A percentile compares a stretch with the other conserved stretches of the same genome.
phyloP scores from a whole-genome alignment of 2,113 vertebrate genomes.

The Muntiacus muntjak region DNA sequence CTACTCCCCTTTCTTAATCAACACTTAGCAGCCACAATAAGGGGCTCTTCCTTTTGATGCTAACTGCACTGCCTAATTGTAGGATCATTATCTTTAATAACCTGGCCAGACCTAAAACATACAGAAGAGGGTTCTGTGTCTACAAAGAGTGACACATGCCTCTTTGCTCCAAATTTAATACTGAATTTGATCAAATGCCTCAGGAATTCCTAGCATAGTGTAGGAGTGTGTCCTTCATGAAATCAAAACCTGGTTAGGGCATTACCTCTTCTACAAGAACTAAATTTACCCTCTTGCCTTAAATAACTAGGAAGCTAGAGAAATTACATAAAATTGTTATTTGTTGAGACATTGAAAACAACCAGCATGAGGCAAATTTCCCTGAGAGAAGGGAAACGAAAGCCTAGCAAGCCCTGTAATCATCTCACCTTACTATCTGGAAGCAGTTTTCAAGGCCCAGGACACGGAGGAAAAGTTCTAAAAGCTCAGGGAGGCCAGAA shows the following conservation, averaged over 20 bases:
- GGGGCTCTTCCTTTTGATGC: not conserved
- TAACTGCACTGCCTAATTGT: not conserved
- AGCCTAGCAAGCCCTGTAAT: not conserved
- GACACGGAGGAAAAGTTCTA: not conserved
- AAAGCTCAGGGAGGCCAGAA: not conserved
- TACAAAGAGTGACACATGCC: not conserved
- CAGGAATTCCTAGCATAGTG: not conserved
- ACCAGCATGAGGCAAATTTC: not conserved
- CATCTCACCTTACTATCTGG: not conserved
- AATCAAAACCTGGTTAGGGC: not conserved
- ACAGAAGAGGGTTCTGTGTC: not conserved
- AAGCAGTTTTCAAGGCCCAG: not conserved
- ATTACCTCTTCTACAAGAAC: not conserved
- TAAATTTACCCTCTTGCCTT: not conserved
- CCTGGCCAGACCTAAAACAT: not conserved
- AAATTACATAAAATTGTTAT: not conserved
- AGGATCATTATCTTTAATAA: not conserved
- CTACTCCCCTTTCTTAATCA: not conserved
- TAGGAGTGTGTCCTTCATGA: not conserved
- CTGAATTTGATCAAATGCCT: not conserved
- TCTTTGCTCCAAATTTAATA: not conserved
- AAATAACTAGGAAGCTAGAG: not conserved
- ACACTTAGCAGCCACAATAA: not conserved
- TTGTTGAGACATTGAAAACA: not conserved
- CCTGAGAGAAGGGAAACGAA: not conserved